Base-by-base conservation (phyloP, 1,140 invertebrate genomes). In the Drosophila rufa region DNA sequence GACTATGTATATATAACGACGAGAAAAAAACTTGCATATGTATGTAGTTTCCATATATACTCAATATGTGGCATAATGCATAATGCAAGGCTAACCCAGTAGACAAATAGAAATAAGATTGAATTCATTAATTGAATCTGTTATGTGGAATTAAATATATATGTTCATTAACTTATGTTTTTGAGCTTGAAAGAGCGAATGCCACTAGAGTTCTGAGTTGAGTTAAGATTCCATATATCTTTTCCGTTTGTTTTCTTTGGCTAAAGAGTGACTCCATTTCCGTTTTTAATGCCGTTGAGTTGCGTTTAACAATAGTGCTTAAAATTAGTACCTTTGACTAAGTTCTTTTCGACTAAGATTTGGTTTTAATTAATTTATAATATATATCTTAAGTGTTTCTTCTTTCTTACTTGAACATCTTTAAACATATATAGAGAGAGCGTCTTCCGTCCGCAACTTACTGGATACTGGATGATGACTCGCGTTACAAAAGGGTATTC, bases 291-390 rank as follows among this genome's bases (percentile, higher is more conserved):
- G 47, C 70, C 67, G 22, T 73, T 60, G 67, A 73, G 67, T 73
- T 73, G 70, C 78, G 66, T 90, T 90, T 68, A 81, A 90, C 85
- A 81, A 90, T 66, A 81, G 81, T 81, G 77, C 84, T 81, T 84
- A 79, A 81, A 90, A 84, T 90, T 84, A 86, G 61, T 87, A 90
- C 80, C 64, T 80, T 89, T 87, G 80, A 89, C 84, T 89, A 86
- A 74, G 80, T 89, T 84, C 22, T 47, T 85, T 87, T 87, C 48
- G 84, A 83, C 83, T 89, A 89, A 87, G 80, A 75, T 77, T 89
- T 76, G 43, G 79, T 75, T 80, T 57, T 67, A 76, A 76, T 80
- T 75, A 64, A 74, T 87, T 80, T 84, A 71, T 62, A 73, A 77
- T 83, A 78, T 79, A 76, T 79, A 71, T 73, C 42, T 67, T 77